Evolutionary conservation across 2,888 invertebrate species (phyloP), one percentile per base, ranked within the genome.

Genomic region (Sarcophaga subvicina): DNA sequence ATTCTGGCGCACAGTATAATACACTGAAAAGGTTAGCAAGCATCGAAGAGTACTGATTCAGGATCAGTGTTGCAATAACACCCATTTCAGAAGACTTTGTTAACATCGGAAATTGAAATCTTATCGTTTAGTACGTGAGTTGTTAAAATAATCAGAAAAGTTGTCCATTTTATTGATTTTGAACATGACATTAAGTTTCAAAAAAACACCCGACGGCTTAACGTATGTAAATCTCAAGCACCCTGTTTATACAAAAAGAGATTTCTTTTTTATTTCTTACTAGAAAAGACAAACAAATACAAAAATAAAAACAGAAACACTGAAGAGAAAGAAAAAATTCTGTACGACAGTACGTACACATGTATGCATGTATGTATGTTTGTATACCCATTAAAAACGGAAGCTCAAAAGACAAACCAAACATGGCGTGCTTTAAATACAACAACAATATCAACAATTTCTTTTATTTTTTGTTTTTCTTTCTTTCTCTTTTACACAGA

Each of bases 361-460:
- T 63, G 63, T 47, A 22, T 75, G 62, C 12, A 8, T 14, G 14
- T 49, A 17, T 54, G 17, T 54, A 14, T 17, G 17, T 14, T 60
- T 86, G 80, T 77, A 73, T 69, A 75, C 75, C 70, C 60, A 75
- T 70, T 87, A 81, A 89, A 90, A 89, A 86, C 92, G 91, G 91
- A 92, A 91, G 90, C 91, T 92, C 89, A 88, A 91, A 92, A 92
- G 92, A 91, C 92, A 92, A 92, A 92, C 92, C 92, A 91, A 92
- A 92, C 91, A 92, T 91, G 92, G 91, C 91, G 91, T 89, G 89
- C 89, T 88, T 86, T 37, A 37, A 37, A 37, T 37, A 37, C 90
- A 89, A 90, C 83, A 90, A 91, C 10, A 17, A 54, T 17, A 62
- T 5, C 54, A 54, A 54, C 59, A 70, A 79, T 17, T 73, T 80